Evolutionary conservation across 2,888 invertebrate genomes (phyloP), one percentile per base, ranked within the genome.

Genomic region (Anoplius nigerrimus): DNA sequence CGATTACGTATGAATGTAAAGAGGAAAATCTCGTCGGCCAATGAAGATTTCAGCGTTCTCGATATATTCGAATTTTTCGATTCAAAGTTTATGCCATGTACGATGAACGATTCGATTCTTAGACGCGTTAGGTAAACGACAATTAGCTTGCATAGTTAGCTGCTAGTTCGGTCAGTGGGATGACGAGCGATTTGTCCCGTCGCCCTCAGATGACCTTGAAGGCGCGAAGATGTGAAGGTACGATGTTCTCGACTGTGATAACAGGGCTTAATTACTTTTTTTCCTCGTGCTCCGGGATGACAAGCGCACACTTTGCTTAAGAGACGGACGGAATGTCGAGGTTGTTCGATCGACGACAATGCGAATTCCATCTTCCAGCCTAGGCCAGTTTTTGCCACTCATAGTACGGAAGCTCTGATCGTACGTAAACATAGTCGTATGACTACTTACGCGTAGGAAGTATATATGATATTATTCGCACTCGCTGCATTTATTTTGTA

Each of bases 241-340:
- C 57, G 54, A 76, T 70, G 73, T 69, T 74, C 66, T 62, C 69
- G 75, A 74, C 80, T 82, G 82, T 80, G 82, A 81, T 80, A 82
- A 71, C 59, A 69, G 71, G 62, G 72, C 74, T 76, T 72, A 66
- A 74, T 74, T 71, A 64, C 69, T 71, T 57, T 60, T 60, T 71
- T 45, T 68, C 58, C 52, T 69, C 58, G 62, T 69, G 52, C 42
- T 52, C 52, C 34, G 62, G 53, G 59, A 62, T 64, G 24, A 64
- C 61, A 24, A 59, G 66, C 54, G 56, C 55, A 62, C 67, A 60
- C 43, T 66, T 55, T 59, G 56, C 66, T 66, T 60, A 57, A 74
- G 62, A 71, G 65, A 74, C 69, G 71, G 53, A 67, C 52, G 22
- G 62, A 51, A 56, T 68, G n/a, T 65, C 43, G 66, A 60, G 27